These are phyloP conservation scores for Heliconius ismenius DNA, from an alignment of 2,888 invertebrate species.

Conservation along the genomic window DNA sequence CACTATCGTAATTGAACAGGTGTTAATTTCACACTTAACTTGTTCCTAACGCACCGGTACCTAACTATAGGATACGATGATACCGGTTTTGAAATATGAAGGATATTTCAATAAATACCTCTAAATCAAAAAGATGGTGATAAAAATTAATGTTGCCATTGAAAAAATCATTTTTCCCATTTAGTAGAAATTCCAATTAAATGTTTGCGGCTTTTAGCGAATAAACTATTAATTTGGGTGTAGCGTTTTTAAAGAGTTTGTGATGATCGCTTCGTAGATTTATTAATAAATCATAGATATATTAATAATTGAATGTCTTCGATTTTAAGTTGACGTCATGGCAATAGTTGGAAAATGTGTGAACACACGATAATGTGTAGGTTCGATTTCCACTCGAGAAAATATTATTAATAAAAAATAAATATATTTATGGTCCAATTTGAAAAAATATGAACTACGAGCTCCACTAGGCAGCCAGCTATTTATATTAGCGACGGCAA, in stretches of 20 bases:
- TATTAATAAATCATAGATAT: constrained; percentile 43
- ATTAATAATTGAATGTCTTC: constrained; percentile 44
- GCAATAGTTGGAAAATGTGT: background rate
- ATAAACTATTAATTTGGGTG: constrained; percentile 25
- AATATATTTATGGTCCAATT: background rate
- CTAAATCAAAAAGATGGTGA: constrained; percentile 27
- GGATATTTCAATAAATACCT: constrained; percentile 24
- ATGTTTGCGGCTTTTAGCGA: constrained; percentile 10
- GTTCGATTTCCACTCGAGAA: background rate
- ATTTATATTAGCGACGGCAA: too few relatives aligned
- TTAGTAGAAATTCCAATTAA: constrained; percentile 13
- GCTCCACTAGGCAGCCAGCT: too few relatives aligned
- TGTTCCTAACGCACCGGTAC: constrained; percentile 43
- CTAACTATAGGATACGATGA: constrained; percentile 39
- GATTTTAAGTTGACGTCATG: background rate
- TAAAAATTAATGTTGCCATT: constrained; percentile 30
- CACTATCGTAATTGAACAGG: constrained; percentile 49
- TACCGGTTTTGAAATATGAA: constrained; percentile 37
- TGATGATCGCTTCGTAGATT: constrained; percentile 27
- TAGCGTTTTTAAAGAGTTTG: constrained; percentile 29
- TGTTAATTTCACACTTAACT: constrained; percentile 53
- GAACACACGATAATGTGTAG: background rate
- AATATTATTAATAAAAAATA: background rate
- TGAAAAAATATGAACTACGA: background rate
- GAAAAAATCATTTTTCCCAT: constrained; percentile 12